Evolutionary conservation across 37 sponge, comb jelly and placozoan species (phyloP).

Genomic region (Bolinopsis microptera): DNA sequence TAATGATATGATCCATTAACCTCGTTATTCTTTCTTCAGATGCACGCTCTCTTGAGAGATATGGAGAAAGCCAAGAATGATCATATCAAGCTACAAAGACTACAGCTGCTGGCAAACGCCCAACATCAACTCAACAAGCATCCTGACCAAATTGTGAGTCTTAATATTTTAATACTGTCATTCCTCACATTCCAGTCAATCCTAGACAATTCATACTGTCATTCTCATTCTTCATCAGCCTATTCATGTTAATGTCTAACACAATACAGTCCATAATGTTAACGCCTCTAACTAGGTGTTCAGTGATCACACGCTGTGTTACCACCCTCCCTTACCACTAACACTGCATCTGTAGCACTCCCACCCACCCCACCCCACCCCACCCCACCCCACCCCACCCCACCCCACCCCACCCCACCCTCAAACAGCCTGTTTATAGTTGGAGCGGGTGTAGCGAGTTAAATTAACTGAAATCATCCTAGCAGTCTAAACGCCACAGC

Average conservation of each 20-base stretch:
- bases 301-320: too few species aligned
- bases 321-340: too few species aligned
- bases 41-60: constrained; percentile 18
- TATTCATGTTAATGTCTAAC: too few species aligned
- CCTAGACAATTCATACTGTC: too few species aligned
- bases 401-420: not conserved
- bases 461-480: not conserved
- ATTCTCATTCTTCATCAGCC: too few species aligned
- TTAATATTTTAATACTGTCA: too few species aligned
- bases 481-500: constrained; percentile 38
- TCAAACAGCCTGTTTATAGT: not conserved
- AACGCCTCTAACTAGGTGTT: too few species aligned
- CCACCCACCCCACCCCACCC: too few species aligned
- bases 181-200: too few species aligned
- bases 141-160: constrained; percentile 41
- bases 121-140: constrained; percentile 46
- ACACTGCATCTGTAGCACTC: too few species aligned
- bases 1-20: too few species aligned
- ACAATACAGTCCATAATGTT: too few species aligned
- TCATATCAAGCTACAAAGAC: constrained; percentile 5
- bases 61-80: constrained; percentile 53
- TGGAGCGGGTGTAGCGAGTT: not conserved
- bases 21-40: not conserved
- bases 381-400: not conserved
- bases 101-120: constrained; percentile 47